Base-by-base conservation (phyloP, 2,797 vertebrate genomes). In the Botia almorhae region DNA sequence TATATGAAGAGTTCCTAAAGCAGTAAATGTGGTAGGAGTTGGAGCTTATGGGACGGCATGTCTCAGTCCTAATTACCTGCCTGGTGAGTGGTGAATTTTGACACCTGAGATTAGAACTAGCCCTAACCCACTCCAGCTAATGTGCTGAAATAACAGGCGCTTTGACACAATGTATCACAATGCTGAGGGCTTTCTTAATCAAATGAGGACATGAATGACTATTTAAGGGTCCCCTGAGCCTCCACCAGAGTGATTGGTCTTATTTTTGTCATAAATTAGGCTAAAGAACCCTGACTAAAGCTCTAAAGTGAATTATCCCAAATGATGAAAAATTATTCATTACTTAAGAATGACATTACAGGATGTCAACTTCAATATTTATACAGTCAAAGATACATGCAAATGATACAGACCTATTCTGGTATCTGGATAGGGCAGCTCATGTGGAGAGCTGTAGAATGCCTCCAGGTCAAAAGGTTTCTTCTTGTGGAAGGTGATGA, bases 401-500 rank as follows among this genome's bases (percentile, higher is more conserved):
- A 46, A 46, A 46, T 43, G 43, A 61, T 81, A 1, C 33, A 77
- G 89, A 97, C 98, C 98, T 94, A 99, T 96, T 85, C 95, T 95
- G 79, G 94, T 92, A 83, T 99, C 96, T 19, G 97, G 95, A 85
- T 97, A 98, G 7, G 97, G 97, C 77, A 99, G 88, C 68, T 98
- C 97, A 87, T 96, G 96, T 71, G 96, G 95, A 82, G 74, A 93
- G 77, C 93, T 97, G 87, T 99, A 99, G 86, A 96, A 98, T 0
- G 97, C 98, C 88, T 99, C 97, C 55, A 99, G 94, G 82, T 95
- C 96, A 77, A 99, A 99, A 21, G 97, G 95, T 46, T 98, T 97
- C 91, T 96, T 98, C 85, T 98, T 96, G 92, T 98, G 98, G 91
- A 99, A 99, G 0, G 97, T 98, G 87, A 99, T 96, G 53, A 99